Base-by-base conservation (phyloP, 2,888 invertebrate genomes). In the Autographa gamma region DNA sequence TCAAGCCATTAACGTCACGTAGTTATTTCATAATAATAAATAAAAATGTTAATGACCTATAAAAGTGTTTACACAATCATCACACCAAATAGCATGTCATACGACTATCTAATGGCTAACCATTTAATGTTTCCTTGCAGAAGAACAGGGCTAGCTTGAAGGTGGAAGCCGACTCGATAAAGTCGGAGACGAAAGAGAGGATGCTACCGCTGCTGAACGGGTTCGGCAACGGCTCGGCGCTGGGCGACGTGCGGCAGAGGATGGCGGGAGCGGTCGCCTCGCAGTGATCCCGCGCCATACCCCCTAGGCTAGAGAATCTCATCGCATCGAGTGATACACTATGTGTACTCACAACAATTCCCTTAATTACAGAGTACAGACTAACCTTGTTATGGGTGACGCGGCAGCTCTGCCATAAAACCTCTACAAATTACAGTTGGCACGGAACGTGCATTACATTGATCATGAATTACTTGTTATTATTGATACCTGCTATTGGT, bases 231-330 rank as follows among this genome's bases (percentile, higher is more conserved):
- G 92, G 94, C 0, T 90, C 95, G 0, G 89, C 92, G 16, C 87
- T 95, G 7, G 88, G 89, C 19, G 95, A 93, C 78, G 95, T 95
- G 1, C 91, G 95, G 82, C 95, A 95, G 74, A 86, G 95, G 77
- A 91, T 95, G 84, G 95, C 95, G 0, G 95, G 95, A 4, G 95
- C 95, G 0, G 95, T 95, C 61, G 95, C 95, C 61, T 91, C 95
- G 65, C 95, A 95, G 89, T 95, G 91, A 93, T 63, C 68, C 63
- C 63, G 56, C 34, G 41, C 56, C 25, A 25, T 31, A 19, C 58
- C 60, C 69, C 69, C 61, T 78, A 72, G 62, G 69, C 69, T 81
- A 78, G 80, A 80, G 74, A 80, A 81, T 81, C 73, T 80, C 79
- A 76, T 71, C 64, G 68, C 68, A 74, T 62, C 65, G 41, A 75